A percentile compares a stretch with the other conserved stretches of the same genome.
phyloP scores from a whole-genome alignment of 2,113 vertebrate species.

The Myrmecophaga tridactyla region DNA sequence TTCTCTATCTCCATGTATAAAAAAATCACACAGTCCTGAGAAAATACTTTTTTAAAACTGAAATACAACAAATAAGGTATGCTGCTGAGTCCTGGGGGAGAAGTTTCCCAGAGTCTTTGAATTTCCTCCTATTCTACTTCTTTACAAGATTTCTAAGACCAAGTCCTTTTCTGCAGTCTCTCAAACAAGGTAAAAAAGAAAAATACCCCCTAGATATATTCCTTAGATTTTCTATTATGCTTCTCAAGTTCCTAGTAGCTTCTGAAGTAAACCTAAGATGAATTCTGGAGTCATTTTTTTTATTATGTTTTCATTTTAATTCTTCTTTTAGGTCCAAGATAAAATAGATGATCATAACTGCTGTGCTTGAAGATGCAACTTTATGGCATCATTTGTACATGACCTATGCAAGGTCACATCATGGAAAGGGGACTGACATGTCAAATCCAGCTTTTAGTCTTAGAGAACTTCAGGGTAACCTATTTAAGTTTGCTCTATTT shows the following conservation, averaged over 20 bases:
- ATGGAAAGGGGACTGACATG: background rate
- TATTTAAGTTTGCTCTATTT: background rate
- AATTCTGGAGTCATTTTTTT: slow-evolving; percentile 76
- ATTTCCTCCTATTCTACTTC: slow-evolving; percentile 81
- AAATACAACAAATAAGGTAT: slow-evolving; percentile 78
- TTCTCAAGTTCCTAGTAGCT: slow-evolving; percentile 76
- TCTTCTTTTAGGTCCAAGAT: slow-evolving; percentile 71
- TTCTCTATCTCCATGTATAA: slow-evolving; percentile 73
- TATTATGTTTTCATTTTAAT: slow-evolving; percentile 79
- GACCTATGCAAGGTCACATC: slow-evolving; percentile 66
- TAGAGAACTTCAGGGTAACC: background rate
- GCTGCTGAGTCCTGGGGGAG: slow-evolving; percentile 79
- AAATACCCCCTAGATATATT: slow-evolving; percentile 85
- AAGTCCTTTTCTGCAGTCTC: slow-evolving; percentile 79
- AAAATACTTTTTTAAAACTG: slow-evolving; percentile 78
- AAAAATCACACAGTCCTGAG: slow-evolving; percentile 76
- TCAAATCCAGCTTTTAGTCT: background rate
- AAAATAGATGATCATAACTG: slow-evolving; percentile 64
- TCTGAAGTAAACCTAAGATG: slow-evolving; percentile 81
- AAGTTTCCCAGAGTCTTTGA: slow-evolving; percentile 85
- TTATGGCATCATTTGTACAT: background rate
- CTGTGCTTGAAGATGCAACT: slow-evolving; percentile 48
- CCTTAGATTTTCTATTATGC: slow-evolving; percentile 82
- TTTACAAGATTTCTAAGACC: slow-evolving; percentile 84
- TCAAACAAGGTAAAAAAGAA: slow-evolving; percentile 83